A percentile compares a stretch with the other conserved stretches of the same genome.
Conservation (phyloP, 2,888 invertebrate species). For the Drosophila borborema region DNA sequence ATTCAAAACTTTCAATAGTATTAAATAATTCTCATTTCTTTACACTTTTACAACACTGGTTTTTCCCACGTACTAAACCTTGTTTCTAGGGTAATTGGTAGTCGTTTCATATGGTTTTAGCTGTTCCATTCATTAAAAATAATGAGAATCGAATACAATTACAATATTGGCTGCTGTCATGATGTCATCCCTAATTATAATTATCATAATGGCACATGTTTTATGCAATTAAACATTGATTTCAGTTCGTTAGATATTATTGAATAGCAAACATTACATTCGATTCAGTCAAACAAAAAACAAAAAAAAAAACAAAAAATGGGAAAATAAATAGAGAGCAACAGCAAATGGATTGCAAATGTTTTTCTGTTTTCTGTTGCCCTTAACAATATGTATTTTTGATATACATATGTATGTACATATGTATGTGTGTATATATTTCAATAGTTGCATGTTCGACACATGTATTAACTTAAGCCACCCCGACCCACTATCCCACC, state of each 20-base stretch:
- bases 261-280: slow-evolving; percentile 30
- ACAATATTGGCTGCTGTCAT: slow-evolving; percentile 38
- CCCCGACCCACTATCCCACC: not conserved
- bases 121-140: slow-evolving; percentile 60
- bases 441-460: not conserved
- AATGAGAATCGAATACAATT: slow-evolving; percentile 73
- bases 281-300: not conserved
- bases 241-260: slow-evolving; percentile 52
- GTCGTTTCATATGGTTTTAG: slow-evolving; percentile 6
- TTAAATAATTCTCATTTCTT: no score
- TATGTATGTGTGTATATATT: not conserved
- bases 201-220: slow-evolving; percentile 71
- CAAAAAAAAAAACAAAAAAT: not conserved
- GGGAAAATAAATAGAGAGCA: not conserved
- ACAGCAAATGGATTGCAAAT: slow-evolving; percentile 6
- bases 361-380: not conserved
- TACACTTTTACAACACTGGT: not conserved
- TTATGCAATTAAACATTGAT: slow-evolving; percentile 63
- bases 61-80: not conserved
- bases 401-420: no score
- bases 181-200: slow-evolving; percentile 72
- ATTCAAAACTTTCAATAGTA: no score
- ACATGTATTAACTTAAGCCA: slow-evolving; percentile 4
- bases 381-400: not conserved
- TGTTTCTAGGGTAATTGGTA: not conserved